A percentile compares a stretch with the other conserved stretches of the same genome.
Evolutionary conservation across 2,888 invertebrate species (phyloP).

Genomic region (Synanthedon vespiformis): DNA sequence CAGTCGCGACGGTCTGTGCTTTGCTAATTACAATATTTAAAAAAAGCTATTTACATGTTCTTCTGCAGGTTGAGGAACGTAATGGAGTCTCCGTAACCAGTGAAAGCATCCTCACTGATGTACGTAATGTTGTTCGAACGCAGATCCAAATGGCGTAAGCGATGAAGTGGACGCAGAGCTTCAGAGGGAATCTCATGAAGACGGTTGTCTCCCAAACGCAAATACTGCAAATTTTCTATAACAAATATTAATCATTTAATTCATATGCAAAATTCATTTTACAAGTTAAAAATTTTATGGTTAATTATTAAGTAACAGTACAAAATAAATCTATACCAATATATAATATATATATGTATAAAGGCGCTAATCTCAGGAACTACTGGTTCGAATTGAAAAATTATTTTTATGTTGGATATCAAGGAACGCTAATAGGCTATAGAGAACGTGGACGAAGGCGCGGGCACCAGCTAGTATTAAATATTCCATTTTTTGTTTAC

Average conservation of each 20-base stretch:
- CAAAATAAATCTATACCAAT: too few relatives aligned
- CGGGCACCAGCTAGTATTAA: too few relatives aligned
- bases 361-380: too few relatives aligned
- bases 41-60: conserved; percentile 78
- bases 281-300: too few relatives aligned
- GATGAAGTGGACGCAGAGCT: conserved; percentile 84
- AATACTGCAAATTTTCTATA: conserved; percentile 89
- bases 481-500: too few relatives aligned
- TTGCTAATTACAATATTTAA: not conserved
- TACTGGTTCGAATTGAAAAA: too few relatives aligned
- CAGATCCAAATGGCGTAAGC: conserved; percentile 88
- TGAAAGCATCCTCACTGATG: conserved; percentile 87
- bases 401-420: too few relatives aligned
- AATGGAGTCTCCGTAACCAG: conserved; percentile 89
- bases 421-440: too few relatives aligned
- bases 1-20: not conserved
- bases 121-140: conserved; percentile 88
- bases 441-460: too few relatives aligned
- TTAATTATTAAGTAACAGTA: too few relatives aligned
- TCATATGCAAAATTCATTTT: too few relatives aligned
- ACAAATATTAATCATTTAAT: conserved; percentile 6
- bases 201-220: conserved; percentile 89
- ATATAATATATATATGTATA: too few relatives aligned
- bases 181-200: conserved; percentile 87
- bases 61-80: conserved; percentile 94